A percentile compares a stretch with the other conserved stretches of the same genome.
These are phyloP conservation scores for Petrosia ficiformis DNA, from an alignment of 37 sponge, comb jelly and placozoan species.

Conservation along the genomic window DNA sequence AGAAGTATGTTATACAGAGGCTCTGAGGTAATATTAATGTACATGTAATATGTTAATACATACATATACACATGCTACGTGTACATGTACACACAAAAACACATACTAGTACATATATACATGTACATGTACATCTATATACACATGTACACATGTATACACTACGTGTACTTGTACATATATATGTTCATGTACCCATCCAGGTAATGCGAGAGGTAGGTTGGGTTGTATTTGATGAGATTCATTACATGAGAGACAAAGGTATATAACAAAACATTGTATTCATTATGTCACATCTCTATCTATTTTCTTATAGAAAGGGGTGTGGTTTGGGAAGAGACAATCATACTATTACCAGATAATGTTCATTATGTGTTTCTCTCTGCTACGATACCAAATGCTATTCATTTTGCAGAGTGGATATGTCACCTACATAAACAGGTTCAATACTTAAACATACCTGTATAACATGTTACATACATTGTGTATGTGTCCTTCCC, in stretches of 20 bases:
- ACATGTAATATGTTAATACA: neutral
- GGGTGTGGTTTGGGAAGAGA: constrained; percentile 99
- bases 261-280: constrained; percentile 36
- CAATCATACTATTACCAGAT: constrained; percentile 95
- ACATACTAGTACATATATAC: neutral
- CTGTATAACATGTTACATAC: too few relatives aligned
- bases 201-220: constrained; percentile 96
- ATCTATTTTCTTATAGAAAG: constrained; percentile 57
- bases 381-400: constrained; percentile 98
- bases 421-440: constrained; percentile 90
- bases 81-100: neutral
- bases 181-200: neutral
- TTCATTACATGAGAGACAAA: constrained; percentile 93
- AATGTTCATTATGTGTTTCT: constrained; percentile 98
- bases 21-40: constrained; percentile 84
- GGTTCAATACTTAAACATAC: constrained; percentile 43
- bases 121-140: constrained; percentile 34
- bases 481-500: too few relatives aligned
- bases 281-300: neutral
- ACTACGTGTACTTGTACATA: neutral
- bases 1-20: constrained; percentile 94
- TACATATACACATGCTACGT: neutral
- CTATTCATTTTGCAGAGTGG: constrained; percentile 98
- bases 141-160: constrained; percentile 1
- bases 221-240: constrained; percentile 96